phyloP scores from a whole-genome alignment of 2,113 vertebrate species.

The Micromys minutus region DNA sequence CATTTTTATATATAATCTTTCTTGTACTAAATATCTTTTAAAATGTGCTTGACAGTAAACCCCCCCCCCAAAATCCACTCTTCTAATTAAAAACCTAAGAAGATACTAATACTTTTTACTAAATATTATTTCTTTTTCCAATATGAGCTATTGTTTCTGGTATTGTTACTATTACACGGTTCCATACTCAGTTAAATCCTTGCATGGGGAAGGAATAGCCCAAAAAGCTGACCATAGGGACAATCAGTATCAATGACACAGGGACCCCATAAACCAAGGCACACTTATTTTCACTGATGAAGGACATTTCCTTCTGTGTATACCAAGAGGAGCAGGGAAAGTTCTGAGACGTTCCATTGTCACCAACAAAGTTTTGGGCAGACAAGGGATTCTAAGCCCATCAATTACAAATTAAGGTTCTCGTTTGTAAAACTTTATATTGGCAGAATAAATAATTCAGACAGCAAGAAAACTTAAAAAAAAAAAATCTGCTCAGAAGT shows the following conservation, averaged over 20 bases:
- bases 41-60: background rate
- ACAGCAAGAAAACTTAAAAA: background rate
- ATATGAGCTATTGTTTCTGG: background rate
- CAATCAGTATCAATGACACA: too few relatives aligned
- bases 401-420: background rate
- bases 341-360: accelerated
- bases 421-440: background rate
- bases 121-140: constrained; percentile 7
- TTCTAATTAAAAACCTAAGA: background rate
- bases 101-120: background rate
- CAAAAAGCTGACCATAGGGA: background rate
- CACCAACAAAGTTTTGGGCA: too few relatives aligned
- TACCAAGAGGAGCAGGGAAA: accelerated
- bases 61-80: background rate
- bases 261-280: background rate
- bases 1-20: background rate
- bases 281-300: accelerated
- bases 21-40: background rate
- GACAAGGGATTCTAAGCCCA: accelerated
- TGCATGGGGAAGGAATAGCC: background rate
- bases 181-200: background rate
- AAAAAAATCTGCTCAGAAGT: background rate
- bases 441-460: too few relatives aligned
- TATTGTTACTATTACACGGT: background rate
- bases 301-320: background rate